Conservation (phyloP, 2,113 vertebrate genomes). For the Lophura nycthemera region DNA sequence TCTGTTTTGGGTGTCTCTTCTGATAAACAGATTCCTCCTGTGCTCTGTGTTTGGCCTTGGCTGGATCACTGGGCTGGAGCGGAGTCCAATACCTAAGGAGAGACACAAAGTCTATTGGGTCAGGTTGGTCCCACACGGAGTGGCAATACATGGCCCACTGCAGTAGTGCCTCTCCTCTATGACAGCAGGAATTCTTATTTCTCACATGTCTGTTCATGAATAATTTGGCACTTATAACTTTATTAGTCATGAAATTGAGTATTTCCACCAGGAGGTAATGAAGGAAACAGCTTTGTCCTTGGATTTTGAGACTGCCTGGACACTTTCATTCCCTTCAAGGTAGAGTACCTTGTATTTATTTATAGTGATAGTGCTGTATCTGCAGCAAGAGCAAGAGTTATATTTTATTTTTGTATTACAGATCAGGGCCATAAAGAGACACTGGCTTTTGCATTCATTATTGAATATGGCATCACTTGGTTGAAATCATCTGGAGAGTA, state of each 20-base stretch:
- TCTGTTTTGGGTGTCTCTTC: background rate
- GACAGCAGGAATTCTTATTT: background rate
- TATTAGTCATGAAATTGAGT: background rate
- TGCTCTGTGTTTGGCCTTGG: background rate
- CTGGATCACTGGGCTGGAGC: background rate
- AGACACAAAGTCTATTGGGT: background rate
- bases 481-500: background rate
- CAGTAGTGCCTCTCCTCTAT: background rate
- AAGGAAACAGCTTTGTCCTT: slow-evolving; percentile 37
- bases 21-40: background rate
- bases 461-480: background rate
- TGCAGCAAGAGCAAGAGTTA: background rate
- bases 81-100: background rate
- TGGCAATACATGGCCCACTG: background rate
- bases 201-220: background rate
- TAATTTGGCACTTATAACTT: background rate
- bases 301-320: slow-evolving; percentile 48
- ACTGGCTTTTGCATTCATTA: background rate
- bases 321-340: slow-evolving; percentile 29
- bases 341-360: slow-evolving; percentile 35
- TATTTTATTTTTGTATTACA: slow-evolving; percentile 27
- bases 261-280: slow-evolving; percentile 24
- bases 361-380: background rate
- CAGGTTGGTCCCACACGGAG: background rate
- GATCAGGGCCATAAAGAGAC: background rate